Percentiles rank a stretch among this genome's conserved stretches.
Conservation (phyloP, 2,797 vertebrate species). For the Alcedo atthis region DNA sequence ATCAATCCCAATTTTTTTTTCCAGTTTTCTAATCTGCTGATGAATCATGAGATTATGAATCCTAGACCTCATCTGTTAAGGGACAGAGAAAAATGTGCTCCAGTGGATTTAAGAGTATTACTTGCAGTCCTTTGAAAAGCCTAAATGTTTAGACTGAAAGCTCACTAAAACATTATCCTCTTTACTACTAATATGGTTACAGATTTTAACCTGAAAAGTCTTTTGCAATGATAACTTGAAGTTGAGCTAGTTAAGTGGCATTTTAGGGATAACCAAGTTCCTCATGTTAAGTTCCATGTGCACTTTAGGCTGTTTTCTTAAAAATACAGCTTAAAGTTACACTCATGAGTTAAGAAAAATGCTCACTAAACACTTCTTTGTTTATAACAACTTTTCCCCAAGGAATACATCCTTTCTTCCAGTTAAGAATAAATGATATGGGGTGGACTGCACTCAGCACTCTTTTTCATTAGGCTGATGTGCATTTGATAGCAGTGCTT, state of each 20-base stretch:
- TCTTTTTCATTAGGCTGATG: neutral
- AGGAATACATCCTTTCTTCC: neutral
- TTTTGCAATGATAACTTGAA: neutral
- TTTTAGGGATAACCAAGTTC: neutral
- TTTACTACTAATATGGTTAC: neutral
- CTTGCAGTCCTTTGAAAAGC: neutral
- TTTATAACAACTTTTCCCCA: neutral
- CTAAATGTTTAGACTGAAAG: neutral
- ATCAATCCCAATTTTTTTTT: neutral
- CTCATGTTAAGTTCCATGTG: neutral
- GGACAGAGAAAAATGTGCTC: neutral
- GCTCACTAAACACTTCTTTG: neutral
- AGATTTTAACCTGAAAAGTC: neutral
- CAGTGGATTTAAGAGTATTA: neutral
- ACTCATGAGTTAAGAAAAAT: neutral
- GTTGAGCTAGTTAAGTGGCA: neutral
- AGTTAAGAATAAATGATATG: neutral
- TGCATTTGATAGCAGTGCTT: neutral
- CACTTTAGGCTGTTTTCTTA: neutral
- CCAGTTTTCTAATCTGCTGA: neutral
- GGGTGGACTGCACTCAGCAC: neutral
- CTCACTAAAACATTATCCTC: neutral
- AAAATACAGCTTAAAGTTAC: neutral
- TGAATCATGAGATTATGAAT: constrained; percentile 6
- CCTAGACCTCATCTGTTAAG: neutral